Percentiles rank a stretch among this genome's conserved stretches.
Evolutionary conservation across 1,140 invertebrate genomes (phyloP).

Genomic region (Dufourea novaeangliae): DNA sequence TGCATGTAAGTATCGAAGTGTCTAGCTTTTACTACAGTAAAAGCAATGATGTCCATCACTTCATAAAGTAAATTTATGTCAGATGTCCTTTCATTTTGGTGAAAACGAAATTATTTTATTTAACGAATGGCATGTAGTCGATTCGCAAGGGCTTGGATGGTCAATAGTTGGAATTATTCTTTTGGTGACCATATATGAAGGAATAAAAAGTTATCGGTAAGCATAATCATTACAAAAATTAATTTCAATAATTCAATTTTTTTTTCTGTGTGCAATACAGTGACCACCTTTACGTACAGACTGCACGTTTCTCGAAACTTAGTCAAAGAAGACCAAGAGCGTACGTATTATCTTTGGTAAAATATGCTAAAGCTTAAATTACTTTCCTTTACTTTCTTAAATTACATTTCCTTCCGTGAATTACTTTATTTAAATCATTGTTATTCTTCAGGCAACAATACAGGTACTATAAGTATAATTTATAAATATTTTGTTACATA

Average conservation of each 20-base stretch:
- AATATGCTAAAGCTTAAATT: too few species aligned
- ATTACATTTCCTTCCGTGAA: too few species aligned
- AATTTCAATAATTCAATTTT: not conserved
- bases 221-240: not conserved
- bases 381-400: too few species aligned
- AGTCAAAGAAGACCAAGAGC: not conserved
- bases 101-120: slow-evolving; percentile 76
- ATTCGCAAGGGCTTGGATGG: slow-evolving; percentile 70
- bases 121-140: slow-evolving; percentile 68
- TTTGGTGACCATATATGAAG: slow-evolving; percentile 74
- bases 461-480: not conserved
- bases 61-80: not conserved
- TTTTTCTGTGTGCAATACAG: slow-evolving; percentile 51
- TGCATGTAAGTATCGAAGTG: slow-evolving; percentile 45
- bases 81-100: slow-evolving; percentile 78
- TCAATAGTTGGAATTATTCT: slow-evolving; percentile 74
- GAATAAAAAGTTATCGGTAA: slow-evolving; percentile 77
- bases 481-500: not conserved
- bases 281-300: slow-evolving; percentile 62
- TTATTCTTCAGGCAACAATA: too few species aligned
- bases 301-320: slow-evolving; percentile 10
- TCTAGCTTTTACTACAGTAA: not conserved
- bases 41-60: not conserved
- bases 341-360: slow-evolving; percentile 54
- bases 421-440: too few species aligned